phyloP scores from a whole-genome alignment of 2,888 invertebrate genomes.

The Phyllotreta striolata region DNA sequence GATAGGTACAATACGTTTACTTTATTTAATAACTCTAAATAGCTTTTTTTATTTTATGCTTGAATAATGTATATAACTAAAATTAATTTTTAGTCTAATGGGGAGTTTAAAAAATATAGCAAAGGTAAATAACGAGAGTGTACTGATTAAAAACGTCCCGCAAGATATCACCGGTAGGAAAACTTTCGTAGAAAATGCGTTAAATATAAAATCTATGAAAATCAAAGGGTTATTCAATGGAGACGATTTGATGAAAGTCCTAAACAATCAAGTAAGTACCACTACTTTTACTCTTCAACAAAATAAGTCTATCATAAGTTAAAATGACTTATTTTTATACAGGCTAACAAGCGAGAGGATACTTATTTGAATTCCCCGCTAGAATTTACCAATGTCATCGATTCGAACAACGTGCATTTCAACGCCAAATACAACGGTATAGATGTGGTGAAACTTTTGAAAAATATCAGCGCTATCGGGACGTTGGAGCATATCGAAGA shows the following conservation, averaged over 20 bases:
- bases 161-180: slow-evolving; percentile 61
- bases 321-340: slow-evolving; percentile 2
- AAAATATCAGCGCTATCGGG: slow-evolving; percentile 50
- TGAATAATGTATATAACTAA: neutral
- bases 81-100: slow-evolving; percentile 50
- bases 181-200: slow-evolving; percentile 46
- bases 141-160: slow-evolving; percentile 55
- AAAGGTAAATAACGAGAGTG: slow-evolving; percentile 52
- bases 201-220: slow-evolving; percentile 52
- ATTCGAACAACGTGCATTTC: slow-evolving; percentile 52
- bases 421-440: slow-evolving; percentile 53
- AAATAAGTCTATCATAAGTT: neutral
- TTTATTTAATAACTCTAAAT: too few species aligned
- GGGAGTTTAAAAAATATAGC: slow-evolving; percentile 53
- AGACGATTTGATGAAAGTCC: slow-evolving; percentile 50
- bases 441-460: slow-evolving; percentile 53
- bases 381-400: slow-evolving; percentile 51
- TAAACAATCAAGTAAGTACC: slow-evolving; percentile 53
- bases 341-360: slow-evolving; percentile 51
- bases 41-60: too few species aligned
- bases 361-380: slow-evolving; percentile 49
- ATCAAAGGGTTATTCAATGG: slow-evolving; percentile 53
- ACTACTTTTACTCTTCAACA: neutral
- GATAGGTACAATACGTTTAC: too few species aligned
- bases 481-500: slow-evolving; percentile 53